Percentiles rank a stretch among this genome's conserved stretches.
These are phyloP conservation scores for Drosophila melanocephala DNA, from an alignment of 2,888 invertebrate species.

Conservation along the genomic window DNA sequence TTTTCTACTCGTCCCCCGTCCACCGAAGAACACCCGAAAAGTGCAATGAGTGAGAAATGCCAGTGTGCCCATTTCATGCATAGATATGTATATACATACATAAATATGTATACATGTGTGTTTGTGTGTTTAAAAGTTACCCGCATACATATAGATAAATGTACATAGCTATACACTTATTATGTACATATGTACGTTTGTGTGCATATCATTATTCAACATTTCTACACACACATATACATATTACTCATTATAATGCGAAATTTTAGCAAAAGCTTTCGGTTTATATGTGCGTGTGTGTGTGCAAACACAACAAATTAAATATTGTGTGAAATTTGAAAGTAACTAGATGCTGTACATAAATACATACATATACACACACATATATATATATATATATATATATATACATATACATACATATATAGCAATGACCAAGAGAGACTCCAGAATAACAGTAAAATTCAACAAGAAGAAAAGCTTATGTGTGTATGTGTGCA, in stretches of 20 bases:
- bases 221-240: slow-evolving; percentile 14
- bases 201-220: slow-evolving; percentile 22
- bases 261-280: slow-evolving; percentile 20
- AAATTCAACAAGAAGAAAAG: slow-evolving; percentile 71
- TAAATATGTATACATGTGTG: slow-evolving; percentile 7
- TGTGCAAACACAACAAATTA: slow-evolving; percentile 35
- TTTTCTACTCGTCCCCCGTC: neutral
- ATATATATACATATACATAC: neutral
- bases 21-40: slow-evolving; percentile 34
- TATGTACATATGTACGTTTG: slow-evolving; percentile 11
- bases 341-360: slow-evolving; percentile 43
- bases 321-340: slow-evolving; percentile 28
- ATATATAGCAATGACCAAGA: slow-evolving; percentile 27
- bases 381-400: neutral
- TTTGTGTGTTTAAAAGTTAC: neutral
- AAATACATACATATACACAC: neutral
- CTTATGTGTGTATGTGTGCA: slow-evolving; percentile 46
- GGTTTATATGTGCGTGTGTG: slow-evolving; percentile 13
- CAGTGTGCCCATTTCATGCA: slow-evolving; percentile 51
- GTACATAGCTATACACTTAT: slow-evolving; percentile 13
- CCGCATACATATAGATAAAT: neutral
- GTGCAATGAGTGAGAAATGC: slow-evolving; percentile 61
- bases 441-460: slow-evolving; percentile 60
- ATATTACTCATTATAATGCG: slow-evolving; percentile 49
- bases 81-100: slow-evolving; percentile 20